Base-by-base conservation (phyloP, 2,113 vertebrate species). In the Microcebus lehilahytsara region DNA sequence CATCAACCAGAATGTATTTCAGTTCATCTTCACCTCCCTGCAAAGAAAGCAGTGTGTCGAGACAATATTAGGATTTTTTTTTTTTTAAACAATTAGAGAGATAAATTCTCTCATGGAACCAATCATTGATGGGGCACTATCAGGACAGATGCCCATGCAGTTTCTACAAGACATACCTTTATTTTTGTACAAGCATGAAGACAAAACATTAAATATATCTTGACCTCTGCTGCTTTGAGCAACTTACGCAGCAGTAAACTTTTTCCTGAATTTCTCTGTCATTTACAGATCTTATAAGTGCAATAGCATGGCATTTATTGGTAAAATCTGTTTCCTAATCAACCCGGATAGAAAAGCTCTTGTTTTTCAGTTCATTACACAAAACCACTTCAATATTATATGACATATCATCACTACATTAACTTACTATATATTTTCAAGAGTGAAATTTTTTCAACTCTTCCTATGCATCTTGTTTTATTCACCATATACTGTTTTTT, bases 361-460 rank as follows among this genome's bases (percentile, higher is more conserved):
- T 97, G 16, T 56, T 95, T 96, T 96, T 90, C 16, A 93, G n/a
- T 83, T 89, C 37, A 74, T 56, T 86, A 79, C 2, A 84, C 0
- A 71, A 67, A 85, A 78, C 9, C 6, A 81, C 25, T 91, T 56
- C 12, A 58, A 53, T 56, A 49, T 72, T 85, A 80, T 69, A 23
- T 60, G 53, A 92, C 32, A 81, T 83, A 49, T 92, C 32, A 83
- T 77, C 7, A 5, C 3, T 40, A 60, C 9, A 53, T 49, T 89
- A 86, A 89, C 23, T 66, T 92, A 89, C 56, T 30, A 77, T 34
- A 49, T 34, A 25, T 67, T 85, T 96, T 77, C 0, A 20, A 51
- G 37, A 91, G 7, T 81, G 5, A 3, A 74, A 69, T 14, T 17
- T 84, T 97, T 93, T 87, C 40, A 86, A 8, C 51, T 79, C 92